These are phyloP conservation scores for Perdita meconis DNA, from an alignment of 2,888 invertebrate species.

Conservation along the genomic window DNA sequence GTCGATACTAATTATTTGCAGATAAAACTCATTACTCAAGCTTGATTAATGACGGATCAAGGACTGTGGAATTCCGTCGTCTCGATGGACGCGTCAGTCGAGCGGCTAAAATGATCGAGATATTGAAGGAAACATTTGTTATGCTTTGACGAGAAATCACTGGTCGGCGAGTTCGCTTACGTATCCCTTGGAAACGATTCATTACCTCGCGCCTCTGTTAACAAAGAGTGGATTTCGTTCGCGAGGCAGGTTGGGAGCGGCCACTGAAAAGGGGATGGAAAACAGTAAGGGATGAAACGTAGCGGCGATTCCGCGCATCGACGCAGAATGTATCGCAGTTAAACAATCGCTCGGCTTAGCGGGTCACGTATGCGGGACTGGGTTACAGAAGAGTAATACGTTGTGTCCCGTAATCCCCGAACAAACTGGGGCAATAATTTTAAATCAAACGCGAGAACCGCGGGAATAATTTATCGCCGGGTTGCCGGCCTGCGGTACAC, in stretches of 20 bases:
- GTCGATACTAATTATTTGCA: slow-evolving; percentile 76
- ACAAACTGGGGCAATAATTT: slow-evolving; percentile 78
- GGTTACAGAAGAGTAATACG: slow-evolving; percentile 73
- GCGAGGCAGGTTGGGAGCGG: no score
- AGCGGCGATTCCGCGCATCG: slow-evolving; percentile 19
- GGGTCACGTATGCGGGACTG: slow-evolving; percentile 38
- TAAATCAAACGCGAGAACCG: slow-evolving; percentile 76
- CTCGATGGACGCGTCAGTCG: slow-evolving; percentile 15
- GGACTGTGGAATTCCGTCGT: slow-evolving; percentile 53
- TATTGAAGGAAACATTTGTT: slow-evolving; percentile 55
- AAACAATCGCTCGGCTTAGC: slow-evolving; percentile 75
- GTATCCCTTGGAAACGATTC: background rate
- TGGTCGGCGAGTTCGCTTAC: slow-evolving; percentile 9
- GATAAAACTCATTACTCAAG: slow-evolving; percentile 76
- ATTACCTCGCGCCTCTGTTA: background rate
- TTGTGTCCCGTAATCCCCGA: slow-evolving; percentile 72
- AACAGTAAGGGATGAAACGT: slow-evolving; percentile 19
- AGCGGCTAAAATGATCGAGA: slow-evolving; percentile 41
- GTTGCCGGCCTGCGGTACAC: slow-evolving; percentile 61
- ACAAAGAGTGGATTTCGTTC: no score
- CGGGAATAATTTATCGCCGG: slow-evolving; percentile 76
- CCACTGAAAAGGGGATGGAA: background rate
- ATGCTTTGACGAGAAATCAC: slow-evolving; percentile 26
- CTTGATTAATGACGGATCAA: slow-evolving; percentile 69
- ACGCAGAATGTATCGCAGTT: slow-evolving; percentile 64